phyloP scores from a whole-genome alignment of 2,797 vertebrate species.

The Cephalopachus bancanus region DNA sequence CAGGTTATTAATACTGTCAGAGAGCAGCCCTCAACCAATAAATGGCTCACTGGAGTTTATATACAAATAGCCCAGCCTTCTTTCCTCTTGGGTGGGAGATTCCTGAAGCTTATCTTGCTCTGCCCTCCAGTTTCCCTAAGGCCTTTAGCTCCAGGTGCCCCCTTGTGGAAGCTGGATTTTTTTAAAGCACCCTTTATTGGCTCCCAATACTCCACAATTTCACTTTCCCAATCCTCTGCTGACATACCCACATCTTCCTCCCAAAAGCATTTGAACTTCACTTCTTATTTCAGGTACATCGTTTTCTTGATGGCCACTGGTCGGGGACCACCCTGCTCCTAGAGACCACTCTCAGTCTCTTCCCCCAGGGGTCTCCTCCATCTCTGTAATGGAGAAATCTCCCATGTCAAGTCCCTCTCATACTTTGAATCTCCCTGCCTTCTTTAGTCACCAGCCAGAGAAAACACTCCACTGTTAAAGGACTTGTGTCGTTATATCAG shows the following conservation, averaged over 20 bases:
- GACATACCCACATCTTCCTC: background rate
- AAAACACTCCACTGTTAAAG: background rate
- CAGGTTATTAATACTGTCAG: background rate
- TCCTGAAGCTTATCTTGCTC: background rate
- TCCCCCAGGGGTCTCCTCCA: fast-evolving
- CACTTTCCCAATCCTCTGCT: background rate
- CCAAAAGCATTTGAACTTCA: background rate
- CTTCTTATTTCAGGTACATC: background rate
- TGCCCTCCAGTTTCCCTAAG: background rate
- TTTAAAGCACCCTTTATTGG: background rate
- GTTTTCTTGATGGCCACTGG: background rate
- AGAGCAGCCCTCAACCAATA: background rate
- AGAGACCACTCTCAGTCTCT: background rate
- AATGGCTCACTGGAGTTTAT: background rate
- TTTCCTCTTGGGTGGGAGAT: background rate
- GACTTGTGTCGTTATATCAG: background rate
- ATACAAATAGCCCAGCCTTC: background rate
- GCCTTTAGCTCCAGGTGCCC: background rate
- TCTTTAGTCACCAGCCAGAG: background rate
- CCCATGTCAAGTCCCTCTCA: background rate
- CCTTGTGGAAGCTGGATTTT: background rate
- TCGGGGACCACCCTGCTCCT: too few species aligned
- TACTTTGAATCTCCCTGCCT: background rate
- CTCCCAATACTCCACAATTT: background rate
- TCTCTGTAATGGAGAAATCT: background rate